Evolutionary conservation across 2,113 vertebrate species (phyloP).

Genomic region (Anser brachyrhynchus): DNA sequence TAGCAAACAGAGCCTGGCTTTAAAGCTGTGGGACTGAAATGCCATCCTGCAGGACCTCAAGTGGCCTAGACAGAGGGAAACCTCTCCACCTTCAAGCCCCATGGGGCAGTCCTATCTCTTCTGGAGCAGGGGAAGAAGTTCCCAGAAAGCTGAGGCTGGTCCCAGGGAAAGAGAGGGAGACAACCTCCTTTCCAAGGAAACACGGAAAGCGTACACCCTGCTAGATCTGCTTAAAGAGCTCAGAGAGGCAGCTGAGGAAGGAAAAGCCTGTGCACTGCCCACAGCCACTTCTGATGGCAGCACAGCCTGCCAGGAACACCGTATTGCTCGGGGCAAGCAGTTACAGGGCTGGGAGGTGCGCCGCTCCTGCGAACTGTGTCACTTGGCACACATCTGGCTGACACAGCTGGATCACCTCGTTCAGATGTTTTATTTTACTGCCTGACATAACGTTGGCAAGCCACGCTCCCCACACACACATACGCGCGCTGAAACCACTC

Average conservation of each 20-base stretch:
- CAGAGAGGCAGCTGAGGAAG: conserved; percentile 26
- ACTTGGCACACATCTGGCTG: conserved; percentile 44
- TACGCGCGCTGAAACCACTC: not conserved
- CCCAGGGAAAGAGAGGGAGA: conserved; percentile 32
- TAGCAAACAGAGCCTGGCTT: not conserved
- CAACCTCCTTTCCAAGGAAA: conserved; percentile 40
- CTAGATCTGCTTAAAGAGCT: conserved; percentile 39
- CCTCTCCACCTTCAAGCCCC: not conserved
- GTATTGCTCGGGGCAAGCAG: conserved; percentile 18
- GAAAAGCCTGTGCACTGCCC: not conserved
- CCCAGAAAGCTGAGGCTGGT: conserved; percentile 29
- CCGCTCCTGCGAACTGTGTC: not conserved
- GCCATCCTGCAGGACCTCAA: not conserved
- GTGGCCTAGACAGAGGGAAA: not conserved
- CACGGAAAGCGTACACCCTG: not conserved
- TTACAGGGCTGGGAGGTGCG: not conserved
- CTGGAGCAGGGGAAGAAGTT: not conserved
- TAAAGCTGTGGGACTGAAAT: not conserved
- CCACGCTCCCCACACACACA: not conserved
- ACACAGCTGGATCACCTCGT: conserved; percentile 49
- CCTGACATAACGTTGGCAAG: conserved; percentile 7
- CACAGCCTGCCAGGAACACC: conserved; percentile 12
- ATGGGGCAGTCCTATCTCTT: conserved; percentile 6
- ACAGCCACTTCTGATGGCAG: conserved; percentile 41
- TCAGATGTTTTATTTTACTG: conserved; percentile 40